phyloP scores from a whole-genome alignment of 2,113 vertebrate species.

The Columba janthina region DNA sequence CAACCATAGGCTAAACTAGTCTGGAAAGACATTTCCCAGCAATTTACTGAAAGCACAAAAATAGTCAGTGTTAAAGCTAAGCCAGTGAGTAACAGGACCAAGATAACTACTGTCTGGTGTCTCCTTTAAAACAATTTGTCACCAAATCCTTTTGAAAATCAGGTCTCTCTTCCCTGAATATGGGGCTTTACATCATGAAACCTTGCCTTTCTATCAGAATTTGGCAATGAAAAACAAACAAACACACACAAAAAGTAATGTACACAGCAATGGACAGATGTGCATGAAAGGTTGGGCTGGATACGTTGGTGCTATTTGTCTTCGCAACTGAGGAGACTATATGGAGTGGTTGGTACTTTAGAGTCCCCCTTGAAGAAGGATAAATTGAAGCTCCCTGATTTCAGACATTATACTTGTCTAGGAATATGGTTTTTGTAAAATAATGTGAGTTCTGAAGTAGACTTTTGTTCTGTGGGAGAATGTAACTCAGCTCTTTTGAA shows the following conservation, averaged over 20 bases:
- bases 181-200: neutral
- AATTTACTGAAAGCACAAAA: neutral
- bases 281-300: fast-evolving
- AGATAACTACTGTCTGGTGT: neutral
- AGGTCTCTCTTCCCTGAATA: neutral
- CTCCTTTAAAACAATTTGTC: neutral
- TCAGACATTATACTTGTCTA: neutral
- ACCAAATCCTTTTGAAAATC: neutral
- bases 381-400: neutral
- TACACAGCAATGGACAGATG: neutral
- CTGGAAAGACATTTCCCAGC: neutral
- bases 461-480: neutral
- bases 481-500: neutral
- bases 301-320: neutral
- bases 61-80: neutral
- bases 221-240: neutral
- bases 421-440: neutral
- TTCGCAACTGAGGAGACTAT: neutral
- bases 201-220: neutral
- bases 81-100: neutral
- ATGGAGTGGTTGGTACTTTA: neutral
- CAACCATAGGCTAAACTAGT: neutral
- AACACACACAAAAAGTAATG: no score
- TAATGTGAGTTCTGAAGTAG: neutral
- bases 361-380: neutral